A percentile compares a stretch with the other conserved stretches of the same genome.
Evolutionary conservation across 2,888 invertebrate genomes (phyloP).

Genomic region (Thereva nobilitata): DNA sequence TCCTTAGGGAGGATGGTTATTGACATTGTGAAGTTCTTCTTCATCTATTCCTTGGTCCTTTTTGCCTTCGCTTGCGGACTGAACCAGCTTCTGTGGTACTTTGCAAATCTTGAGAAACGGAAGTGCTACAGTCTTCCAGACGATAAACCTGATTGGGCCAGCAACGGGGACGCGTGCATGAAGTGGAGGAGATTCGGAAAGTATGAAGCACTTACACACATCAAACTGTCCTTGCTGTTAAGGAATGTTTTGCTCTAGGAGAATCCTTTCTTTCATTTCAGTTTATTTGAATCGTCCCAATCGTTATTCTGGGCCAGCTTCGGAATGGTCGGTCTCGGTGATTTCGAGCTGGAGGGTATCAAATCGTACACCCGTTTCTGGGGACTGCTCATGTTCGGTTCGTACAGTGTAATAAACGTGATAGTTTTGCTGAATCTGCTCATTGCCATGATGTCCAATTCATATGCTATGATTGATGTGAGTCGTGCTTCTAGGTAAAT

Average conservation of each 20-base stretch:
- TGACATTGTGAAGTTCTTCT: constrained; percentile 91
- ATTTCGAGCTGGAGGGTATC: constrained; percentile 85
- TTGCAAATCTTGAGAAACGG: constrained; percentile 80
- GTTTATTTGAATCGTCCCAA: constrained; percentile 92
- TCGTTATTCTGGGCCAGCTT: constrained; percentile 96
- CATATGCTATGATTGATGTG: constrained; percentile 89
- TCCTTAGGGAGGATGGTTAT: constrained; percentile 87
- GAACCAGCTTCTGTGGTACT: constrained; percentile 94
- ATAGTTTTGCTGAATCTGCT: constrained; percentile 91
- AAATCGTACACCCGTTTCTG: constrained; percentile 92
- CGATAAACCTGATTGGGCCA: constrained; percentile 76
- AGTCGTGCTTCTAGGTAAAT: constrained; percentile 45
- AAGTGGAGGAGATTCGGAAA: constrained; percentile 86
- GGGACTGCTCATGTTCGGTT: constrained; percentile 94
- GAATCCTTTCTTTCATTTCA: constrained; percentile 52
- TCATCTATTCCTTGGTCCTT: constrained; percentile 83
- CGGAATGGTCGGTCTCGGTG: constrained; percentile 86
- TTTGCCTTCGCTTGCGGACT: constrained; percentile 92
- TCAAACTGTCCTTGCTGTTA: constrained; percentile 44
- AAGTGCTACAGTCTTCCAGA: constrained; percentile 74
- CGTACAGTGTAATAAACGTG: constrained; percentile 92
- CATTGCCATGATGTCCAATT: constrained; percentile 98
- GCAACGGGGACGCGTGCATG: constrained; percentile 75
- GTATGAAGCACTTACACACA: constrained; percentile 59
- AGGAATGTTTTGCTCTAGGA: neutral